Percentiles rank a stretch among this genome's conserved stretches.
Evolutionary conservation across 2,888 invertebrate genomes (phyloP).

Genomic region (Oscheius sp.): DNA sequence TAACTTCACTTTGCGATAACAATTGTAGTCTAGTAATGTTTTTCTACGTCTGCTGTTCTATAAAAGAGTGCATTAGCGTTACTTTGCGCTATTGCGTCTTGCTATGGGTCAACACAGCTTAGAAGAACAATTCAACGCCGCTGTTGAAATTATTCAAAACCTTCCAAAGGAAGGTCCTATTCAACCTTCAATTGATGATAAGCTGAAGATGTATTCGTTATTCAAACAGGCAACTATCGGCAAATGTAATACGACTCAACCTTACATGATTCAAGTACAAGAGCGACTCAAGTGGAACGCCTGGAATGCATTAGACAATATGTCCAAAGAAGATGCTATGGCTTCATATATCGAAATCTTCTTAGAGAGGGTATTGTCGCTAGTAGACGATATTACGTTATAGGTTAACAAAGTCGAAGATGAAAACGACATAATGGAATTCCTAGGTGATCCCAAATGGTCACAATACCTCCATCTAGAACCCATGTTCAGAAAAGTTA

Average conservation of each 20-base stretch:
- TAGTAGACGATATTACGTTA: background rate
- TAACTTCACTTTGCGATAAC: too few species aligned
- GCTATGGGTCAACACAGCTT: slow-evolving; percentile 23
- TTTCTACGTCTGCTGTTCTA: too few species aligned
- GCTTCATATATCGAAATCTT: slow-evolving; percentile 6
- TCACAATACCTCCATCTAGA: background rate
- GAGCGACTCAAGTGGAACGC: slow-evolving; percentile 61
- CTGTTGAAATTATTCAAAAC: slow-evolving; percentile 68
- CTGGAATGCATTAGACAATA: slow-evolving; percentile 11
- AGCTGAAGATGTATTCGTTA: slow-evolving; percentile 64
- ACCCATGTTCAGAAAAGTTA: slow-evolving; percentile 20
- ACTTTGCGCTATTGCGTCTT: too few species aligned
- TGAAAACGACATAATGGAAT: slow-evolving; percentile 18
- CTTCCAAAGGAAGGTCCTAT: slow-evolving; percentile 67
- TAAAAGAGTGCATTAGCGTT: too few species aligned
- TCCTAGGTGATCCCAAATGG: slow-evolving; percentile 11
- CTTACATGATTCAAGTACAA: slow-evolving; percentile 63
- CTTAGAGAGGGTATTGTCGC: background rate
- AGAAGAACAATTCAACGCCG: slow-evolving; percentile 64
- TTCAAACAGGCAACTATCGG: slow-evolving; percentile 68
- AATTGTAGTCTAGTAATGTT: too few species aligned
- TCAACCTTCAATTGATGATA: slow-evolving; percentile 63
- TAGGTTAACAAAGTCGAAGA: slow-evolving; percentile 4
- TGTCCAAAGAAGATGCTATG: slow-evolving; percentile 18
- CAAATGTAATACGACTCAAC: slow-evolving; percentile 63